Evolutionary conservation across 2,888 invertebrate genomes (phyloP).

Genomic region (Pedicia rivosa): DNA sequence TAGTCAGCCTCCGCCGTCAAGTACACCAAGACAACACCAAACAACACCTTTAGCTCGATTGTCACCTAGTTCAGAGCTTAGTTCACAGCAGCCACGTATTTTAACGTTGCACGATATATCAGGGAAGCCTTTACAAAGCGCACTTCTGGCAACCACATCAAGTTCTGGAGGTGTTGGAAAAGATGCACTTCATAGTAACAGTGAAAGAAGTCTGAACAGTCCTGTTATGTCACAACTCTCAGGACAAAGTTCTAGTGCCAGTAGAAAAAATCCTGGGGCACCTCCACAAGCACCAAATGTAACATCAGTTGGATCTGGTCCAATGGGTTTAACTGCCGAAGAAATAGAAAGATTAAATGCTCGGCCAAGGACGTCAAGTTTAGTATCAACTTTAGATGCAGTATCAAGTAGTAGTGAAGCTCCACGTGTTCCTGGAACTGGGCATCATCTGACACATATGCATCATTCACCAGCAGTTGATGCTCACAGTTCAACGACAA

Average conservation of each 20-base stretch:
- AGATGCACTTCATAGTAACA: conserved; percentile 78
- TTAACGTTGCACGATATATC: conserved; percentile 87
- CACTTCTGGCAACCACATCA: conserved; percentile 74
- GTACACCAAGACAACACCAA: conserved; percentile 58
- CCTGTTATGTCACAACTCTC: conserved; percentile 86
- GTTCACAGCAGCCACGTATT: conserved; percentile 80
- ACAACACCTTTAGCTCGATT: conserved; percentile 80
- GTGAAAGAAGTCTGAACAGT: conserved; percentile 80
- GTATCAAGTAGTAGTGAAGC: conserved; percentile 84
- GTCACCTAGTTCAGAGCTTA: conserved; percentile 83
- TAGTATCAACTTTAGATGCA: conserved; percentile 83
- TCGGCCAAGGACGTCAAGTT: conserved; percentile 72
- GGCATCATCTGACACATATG: conserved; percentile 52
- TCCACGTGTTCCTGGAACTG: conserved; percentile 47
- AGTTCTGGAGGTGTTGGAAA: conserved; percentile 78
- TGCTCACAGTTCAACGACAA: conserved; percentile 61
- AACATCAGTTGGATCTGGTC: conserved; percentile 45
- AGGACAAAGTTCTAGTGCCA: conserved; percentile 68
- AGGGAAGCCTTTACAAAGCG: conserved; percentile 81
- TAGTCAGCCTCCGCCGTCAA: conserved; percentile 49
- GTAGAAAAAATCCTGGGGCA: conserved; percentile 52
- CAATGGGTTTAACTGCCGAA: conserved; percentile 79
- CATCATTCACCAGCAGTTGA: conserved; percentile 59
- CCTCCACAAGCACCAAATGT: conserved; percentile 52
- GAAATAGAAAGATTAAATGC: conserved; percentile 84